Evolutionary conservation across 2,113 vertebrate genomes (phyloP), one percentile per base, ranked within the genome.

Genomic region (Myiagra hebetior): DNA sequence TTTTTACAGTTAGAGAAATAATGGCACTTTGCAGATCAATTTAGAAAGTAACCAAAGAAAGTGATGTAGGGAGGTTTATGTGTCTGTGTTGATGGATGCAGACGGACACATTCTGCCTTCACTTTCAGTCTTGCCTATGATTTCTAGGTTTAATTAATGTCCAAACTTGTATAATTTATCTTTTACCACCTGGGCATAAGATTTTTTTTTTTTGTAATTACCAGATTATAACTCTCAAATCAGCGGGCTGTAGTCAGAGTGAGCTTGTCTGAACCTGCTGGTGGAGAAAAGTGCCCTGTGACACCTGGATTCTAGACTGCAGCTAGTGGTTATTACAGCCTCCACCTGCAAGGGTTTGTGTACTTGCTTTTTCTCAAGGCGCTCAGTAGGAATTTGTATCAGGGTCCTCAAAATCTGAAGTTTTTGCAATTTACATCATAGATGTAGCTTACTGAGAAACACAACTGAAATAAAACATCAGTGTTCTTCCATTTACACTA

Each of bases 401-500:
- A 74, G 13, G 7, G 13, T 77, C 39, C 46, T 89, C 9, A 14
- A 41, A 95, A 89, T 17, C 17, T 75, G 44, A 84, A 49, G 8
- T 21, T 94, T 86, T 70, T 79, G 4, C 15, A 35, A 27, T 33
- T 90, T 67, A 50, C 3, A 52, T 31, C 11, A 52, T 27, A 72
- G 30, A 37, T 19, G 7, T 60, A 74, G 4, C 28, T 93, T 76
- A 59, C 20, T 41, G 56, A 78, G 60, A 78, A 94, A 46, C 7
- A 46, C 49, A 67, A 64, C 8, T 47, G 53, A 73, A 87, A 60
- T 65, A 75, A 46, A 75, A 46, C 4, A 70, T 52, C 23, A 73
- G 0, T 67, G 8, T 4, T 53, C 13, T 65, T 80, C n/a, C 15
- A 35, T n/a, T 42, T 89, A 31, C 0, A 0, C 20, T 59, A 6